phyloP scores from a whole-genome alignment of 2,888 invertebrate genomes.

The Cistogaster globosa region DNA sequence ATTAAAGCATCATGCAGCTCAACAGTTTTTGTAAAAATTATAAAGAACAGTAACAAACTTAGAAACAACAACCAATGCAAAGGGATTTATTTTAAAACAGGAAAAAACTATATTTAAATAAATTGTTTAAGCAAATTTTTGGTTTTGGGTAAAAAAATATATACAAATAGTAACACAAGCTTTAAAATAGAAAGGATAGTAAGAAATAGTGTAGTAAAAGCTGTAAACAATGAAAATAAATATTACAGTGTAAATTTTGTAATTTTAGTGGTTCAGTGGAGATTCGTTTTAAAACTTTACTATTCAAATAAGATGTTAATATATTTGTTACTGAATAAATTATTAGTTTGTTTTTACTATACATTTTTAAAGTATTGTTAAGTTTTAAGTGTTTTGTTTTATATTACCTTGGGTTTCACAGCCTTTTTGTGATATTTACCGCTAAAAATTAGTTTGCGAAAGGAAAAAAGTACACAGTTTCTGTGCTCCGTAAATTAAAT shows the following conservation, averaged over 20 bases:
- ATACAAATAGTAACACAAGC: constrained; percentile 64
- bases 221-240: constrained; percentile 24
- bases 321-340: neutral
- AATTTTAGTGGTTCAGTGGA: neutral
- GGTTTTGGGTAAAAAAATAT: constrained; percentile 51
- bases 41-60: constrained; percentile 53
- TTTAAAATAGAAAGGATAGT: constrained; percentile 18
- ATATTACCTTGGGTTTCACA: constrained; percentile 58
- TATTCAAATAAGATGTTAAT: neutral
- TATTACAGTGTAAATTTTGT: constrained; percentile 40
- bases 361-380: neutral
- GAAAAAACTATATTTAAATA: constrained; percentile 54
- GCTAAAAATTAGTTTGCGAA: constrained; percentile 31
- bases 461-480: constrained; percentile 3
- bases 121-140: neutral
- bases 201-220: constrained; percentile 38
- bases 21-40: constrained; percentile 35
- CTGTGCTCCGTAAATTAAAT: neutral
- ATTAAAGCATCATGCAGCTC: constrained; percentile 54
- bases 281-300: constrained; percentile 2
- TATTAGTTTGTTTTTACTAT: constrained; percentile 27
- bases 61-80: constrained; percentile 68
- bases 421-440: constrained; percentile 47
- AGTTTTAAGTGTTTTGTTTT: constrained; percentile 19
- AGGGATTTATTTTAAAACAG: constrained; percentile 35